These are phyloP conservation scores for Pleuronectes platessa DNA, from an alignment of 2,113 vertebrate genomes.

Conservation along the genomic window DNA sequence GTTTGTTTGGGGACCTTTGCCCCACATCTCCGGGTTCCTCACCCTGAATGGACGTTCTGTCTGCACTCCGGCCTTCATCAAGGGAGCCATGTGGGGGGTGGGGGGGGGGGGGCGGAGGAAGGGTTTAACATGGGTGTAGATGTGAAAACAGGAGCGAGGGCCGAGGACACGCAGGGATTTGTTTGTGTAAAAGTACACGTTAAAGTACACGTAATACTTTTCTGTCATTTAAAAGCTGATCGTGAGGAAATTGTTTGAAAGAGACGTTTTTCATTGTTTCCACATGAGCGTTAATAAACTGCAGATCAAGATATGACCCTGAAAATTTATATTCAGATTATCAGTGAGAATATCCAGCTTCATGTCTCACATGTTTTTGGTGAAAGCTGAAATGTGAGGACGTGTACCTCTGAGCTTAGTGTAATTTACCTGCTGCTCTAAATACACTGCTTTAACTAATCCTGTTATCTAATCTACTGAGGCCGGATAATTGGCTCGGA, in stretches of 20 bases:
- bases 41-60: slow-evolving; percentile 59
- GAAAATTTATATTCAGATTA: no score
- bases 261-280: no score
- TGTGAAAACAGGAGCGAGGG: no score
- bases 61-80: slow-evolving; percentile 22
- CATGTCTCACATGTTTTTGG: no score
- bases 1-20: slow-evolving; percentile 70
- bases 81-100: slow-evolving; percentile 7
- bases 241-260: no score
- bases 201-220: neutral
- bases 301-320: no score
- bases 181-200: neutral
- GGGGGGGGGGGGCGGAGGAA: neutral
- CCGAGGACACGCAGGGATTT: neutral
- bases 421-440: slow-evolving; percentile 16
- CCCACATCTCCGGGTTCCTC: slow-evolving; percentile 49
- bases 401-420: neutral
- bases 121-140: no score
- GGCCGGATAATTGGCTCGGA: slow-evolving; percentile 33
- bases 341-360: no score
- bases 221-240: neutral
- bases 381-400: no score
- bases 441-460: slow-evolving; percentile 22
- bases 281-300: no score
- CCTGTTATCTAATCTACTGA: slow-evolving; percentile 31